phyloP scores from a whole-genome alignment of 2,888 invertebrate genomes.

The Latrodectus hesperus region DNA sequence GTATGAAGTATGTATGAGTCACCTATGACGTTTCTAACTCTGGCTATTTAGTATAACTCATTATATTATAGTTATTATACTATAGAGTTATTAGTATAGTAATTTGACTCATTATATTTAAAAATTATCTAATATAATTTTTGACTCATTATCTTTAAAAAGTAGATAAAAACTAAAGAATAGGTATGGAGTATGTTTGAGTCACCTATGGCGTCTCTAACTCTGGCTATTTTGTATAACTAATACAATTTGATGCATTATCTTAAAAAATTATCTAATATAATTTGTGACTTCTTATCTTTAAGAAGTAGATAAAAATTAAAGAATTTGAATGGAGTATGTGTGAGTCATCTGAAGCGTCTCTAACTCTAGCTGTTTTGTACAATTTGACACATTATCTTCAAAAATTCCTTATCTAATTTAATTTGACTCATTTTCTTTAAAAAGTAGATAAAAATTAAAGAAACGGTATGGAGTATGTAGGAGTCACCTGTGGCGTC shows the following conservation, averaged over 20 bases:
- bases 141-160: too few relatives aligned
- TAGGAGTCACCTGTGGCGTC: slow-evolving; percentile 23
- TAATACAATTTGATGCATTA: too few relatives aligned
- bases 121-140: too few relatives aligned
- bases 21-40: too few relatives aligned
- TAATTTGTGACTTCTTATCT: too few relatives aligned
- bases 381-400: slow-evolving; percentile 59
- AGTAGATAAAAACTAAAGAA: neutral
- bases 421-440: neutral
- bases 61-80: too few relatives aligned
- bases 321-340: neutral
- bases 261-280: too few relatives aligned
- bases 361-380: slow-evolving; percentile 72
- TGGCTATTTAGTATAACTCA: too few relatives aligned
- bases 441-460: neutral
- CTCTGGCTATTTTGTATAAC: slow-evolving; percentile 73
- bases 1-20: too few relatives aligned
- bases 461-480: neutral
- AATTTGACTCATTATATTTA: too few relatives aligned
- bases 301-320: too few relatives aligned
- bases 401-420: too few relatives aligned
- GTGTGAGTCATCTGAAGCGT: slow-evolving; percentile 10
- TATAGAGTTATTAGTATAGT: neutral
- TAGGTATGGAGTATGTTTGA: neutral
- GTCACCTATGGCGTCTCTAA: slow-evolving; percentile 37